phyloP scores from a whole-genome alignment of 2,113 vertebrate genomes.

The Rana temporaria region DNA sequence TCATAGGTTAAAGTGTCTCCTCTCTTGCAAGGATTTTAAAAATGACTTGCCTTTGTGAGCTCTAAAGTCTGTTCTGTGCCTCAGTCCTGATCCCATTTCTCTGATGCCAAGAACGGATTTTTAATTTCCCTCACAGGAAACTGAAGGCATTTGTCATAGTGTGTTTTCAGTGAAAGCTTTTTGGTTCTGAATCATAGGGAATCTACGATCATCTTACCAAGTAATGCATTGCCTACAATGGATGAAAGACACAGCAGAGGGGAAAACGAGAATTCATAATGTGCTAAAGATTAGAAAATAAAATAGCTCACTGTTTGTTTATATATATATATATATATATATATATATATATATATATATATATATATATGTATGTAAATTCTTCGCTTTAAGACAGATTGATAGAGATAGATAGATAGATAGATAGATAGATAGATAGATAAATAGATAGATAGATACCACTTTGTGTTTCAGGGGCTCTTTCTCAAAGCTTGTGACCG shows the following conservation, averaged over 20 bases:
- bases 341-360: no score
- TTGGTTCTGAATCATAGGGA: not conserved
- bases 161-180: not conserved
- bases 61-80: slow-evolving; percentile 6
- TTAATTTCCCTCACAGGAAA: slow-evolving; percentile 24
- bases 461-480: no score
- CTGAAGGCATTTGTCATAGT: slow-evolving; percentile 26
- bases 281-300: no score
- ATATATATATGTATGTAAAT: no score
- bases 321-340: no score
- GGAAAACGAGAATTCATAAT: not conserved
- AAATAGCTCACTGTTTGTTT: no score
- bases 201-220: not conserved
- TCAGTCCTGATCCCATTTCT: slow-evolving; percentile 21
- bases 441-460: no score
- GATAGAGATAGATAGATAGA: no score
- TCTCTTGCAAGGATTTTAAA: slow-evolving; percentile 40
- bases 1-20: slow-evolving; percentile 30
- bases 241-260: not conserved
- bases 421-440: no score
- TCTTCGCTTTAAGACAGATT: no score
- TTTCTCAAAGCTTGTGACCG: no score
- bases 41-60: slow-evolving; percentile 22
- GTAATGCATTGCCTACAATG: not conserved
- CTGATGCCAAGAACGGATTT: slow-evolving; percentile 8